Conservation (phyloP, 2,797 vertebrate species). For the Zenarchopterus dispar region DNA sequence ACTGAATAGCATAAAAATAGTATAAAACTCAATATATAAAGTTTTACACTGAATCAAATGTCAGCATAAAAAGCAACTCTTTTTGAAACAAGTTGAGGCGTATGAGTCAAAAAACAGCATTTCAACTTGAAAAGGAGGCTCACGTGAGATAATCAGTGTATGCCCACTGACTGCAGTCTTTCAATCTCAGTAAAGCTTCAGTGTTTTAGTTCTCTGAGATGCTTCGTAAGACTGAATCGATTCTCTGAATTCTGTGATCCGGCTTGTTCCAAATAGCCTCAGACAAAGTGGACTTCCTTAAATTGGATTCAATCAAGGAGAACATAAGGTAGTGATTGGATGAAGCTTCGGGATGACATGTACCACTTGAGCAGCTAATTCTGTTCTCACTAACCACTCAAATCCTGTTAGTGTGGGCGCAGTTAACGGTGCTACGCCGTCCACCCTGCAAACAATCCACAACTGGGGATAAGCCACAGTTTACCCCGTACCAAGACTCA, state of each 20-base stretch:
- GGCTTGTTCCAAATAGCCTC: conserved; percentile 34
- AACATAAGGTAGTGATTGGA: conserved; percentile 77
- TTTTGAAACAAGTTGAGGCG: too few relatives aligned
- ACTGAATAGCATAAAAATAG: too few relatives aligned
- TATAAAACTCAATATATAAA: too few relatives aligned
- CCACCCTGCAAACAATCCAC: neutral
- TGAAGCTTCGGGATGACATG: conserved; percentile 78
- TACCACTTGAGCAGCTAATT: conserved; percentile 79
- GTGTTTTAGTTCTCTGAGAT: neutral
- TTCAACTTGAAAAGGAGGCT: too few relatives aligned
- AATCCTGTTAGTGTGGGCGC: conserved; percentile 68
- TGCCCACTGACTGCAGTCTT: too few relatives aligned
- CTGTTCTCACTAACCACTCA: conserved; percentile 74
- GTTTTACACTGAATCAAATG: too few relatives aligned
- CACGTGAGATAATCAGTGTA: too few relatives aligned
- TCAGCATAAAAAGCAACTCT: too few relatives aligned
- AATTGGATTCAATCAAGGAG: conserved; percentile 71
- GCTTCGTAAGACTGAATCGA: conserved; percentile 6
- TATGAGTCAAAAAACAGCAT: too few relatives aligned
- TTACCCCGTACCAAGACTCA: conserved; percentile 9
- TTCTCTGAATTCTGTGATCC: conserved; percentile 25
- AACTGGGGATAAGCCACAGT: neutral
- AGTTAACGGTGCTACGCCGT: conserved; percentile 44
- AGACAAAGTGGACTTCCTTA: conserved; percentile 61
- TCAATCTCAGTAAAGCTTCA: neutral